Base-by-base conservation (phyloP, 2,113 vertebrate genomes). In the Rhodinocichla rosea region DNA sequence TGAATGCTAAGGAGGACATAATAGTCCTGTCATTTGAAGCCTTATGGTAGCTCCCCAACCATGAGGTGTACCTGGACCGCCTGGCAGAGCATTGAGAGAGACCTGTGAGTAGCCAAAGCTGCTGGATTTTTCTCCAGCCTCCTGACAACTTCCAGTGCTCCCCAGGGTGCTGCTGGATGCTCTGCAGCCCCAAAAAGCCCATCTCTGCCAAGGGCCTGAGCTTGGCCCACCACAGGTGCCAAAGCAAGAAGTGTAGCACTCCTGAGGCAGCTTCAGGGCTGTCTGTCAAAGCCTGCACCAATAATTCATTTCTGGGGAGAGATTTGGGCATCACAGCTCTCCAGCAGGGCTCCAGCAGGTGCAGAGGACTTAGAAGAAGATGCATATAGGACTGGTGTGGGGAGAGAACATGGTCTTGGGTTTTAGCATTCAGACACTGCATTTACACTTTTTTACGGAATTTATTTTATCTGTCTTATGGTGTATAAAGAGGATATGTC, bases 141-240 rank as follows among this genome's bases (percentile, higher is more conserved):
- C 27, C 32, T 37, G 33, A 53, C 19, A 39, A 64, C 13, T 21
- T 50, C 45, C 57, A 68, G 49, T 8, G 21, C 24, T 52, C 35
- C 33, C 33, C 0, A 1, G 23, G 45, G 32, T 6, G 1, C 30
- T 53, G 35, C 39, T 2, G 10, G 57, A n/a, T 57, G 23, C 45
- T 80, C 30, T 47, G 45, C 3, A 0, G 11, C 45, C 69, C 37
- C 19, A 2, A 32, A 69, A 68, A 69, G 2, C 9, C 42, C 22
- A 11, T 9, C 22, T 40, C 28, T 77, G 55, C 14, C 35, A 57
- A 56, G 11, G 33, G 14, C 24, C 33, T 30, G 35, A 49, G 47
- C 15, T 9, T 42, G 62, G 55, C 11, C 50, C 4, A 2, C 30
- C 11, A 13, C 20, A 59, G 33, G 42, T 44, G 37, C n/a, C 59